Base-by-base conservation (phyloP, 2,797 vertebrate species). In the Aphelocoma californica region DNA sequence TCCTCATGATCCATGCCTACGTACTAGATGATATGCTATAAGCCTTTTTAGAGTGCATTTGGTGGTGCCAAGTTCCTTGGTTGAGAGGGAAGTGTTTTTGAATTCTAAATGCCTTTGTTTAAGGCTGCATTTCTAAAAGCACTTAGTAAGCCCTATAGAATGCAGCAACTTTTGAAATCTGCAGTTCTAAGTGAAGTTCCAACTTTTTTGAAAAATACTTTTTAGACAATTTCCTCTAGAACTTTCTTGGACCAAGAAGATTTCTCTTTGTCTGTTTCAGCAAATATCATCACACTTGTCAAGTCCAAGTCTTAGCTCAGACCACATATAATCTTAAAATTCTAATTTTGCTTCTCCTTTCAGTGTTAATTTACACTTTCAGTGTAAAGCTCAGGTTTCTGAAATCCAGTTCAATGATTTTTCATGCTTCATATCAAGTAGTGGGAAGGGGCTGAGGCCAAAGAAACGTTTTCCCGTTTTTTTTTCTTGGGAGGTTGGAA, bases 1-100 rank as follows among this genome's bases (percentile, higher is more conserved):
- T 23, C n/a, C 36, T 88, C 9, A 2, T 40, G 12, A 14, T 12
- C 45, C 9, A 6, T 48, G 34, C 18, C 67, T 24, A 2, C 0
- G 2, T 34, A 11, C 48, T n/a, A 15, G 12, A 16, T 0, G 3
- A 21, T 26, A 31, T 1, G 0, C 32, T 29, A 8, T 3, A 10
- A 15, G 34, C 13, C 15, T 32, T 71, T 38, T 61, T 7, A 18
- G 9, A 32, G 36, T 26, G 36, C 26, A 2, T 17, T 51, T 50
- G 61, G 18, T 44, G 44, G 51, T 84, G 40, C 40, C 7, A 78
- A 58, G 40, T 32, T 16, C 23, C 50, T 81, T 21, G 18, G 12
- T 56, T 85, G 56, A 78, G 36, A 51, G 40, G 26, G 13, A 67
- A 31, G 20, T 7, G 8, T 4, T 66, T 81, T 62, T 45, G 9